Percentiles rank a stretch among this genome's conserved stretches.
These are phyloP conservation scores for Nothura maculosa DNA, from an alignment of 2,797 vertebrate species.

Conservation along the genomic window DNA sequence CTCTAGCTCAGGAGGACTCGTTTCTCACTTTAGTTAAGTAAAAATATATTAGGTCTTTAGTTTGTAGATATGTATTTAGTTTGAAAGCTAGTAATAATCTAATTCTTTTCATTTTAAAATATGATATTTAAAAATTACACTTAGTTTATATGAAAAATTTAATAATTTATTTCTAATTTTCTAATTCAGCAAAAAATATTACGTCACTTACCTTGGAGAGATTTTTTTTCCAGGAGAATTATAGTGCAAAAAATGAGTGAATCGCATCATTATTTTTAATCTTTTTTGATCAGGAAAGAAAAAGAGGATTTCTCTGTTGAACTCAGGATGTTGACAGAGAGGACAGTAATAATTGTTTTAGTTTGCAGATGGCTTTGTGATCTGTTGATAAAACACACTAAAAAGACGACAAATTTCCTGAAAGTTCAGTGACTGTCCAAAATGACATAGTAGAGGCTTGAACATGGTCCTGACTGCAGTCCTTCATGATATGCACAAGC, in stretches of 20 bases:
- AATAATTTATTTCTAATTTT: background rate
- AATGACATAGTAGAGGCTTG: background rate
- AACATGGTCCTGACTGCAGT: background rate
- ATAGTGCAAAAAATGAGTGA: background rate
- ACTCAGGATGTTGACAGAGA: background rate
- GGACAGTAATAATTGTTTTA: fast-evolving
- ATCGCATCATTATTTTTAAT: background rate
- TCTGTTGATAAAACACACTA: background rate
- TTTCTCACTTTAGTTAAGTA: background rate
- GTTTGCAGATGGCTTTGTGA: background rate
- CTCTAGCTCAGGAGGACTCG: background rate
- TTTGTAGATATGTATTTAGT: background rate
- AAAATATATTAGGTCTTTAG: background rate
- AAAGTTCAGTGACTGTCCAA: background rate
- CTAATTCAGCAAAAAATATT: background rate
- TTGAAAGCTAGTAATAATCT: background rate
- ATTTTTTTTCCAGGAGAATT: background rate
- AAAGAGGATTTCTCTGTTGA: background rate
- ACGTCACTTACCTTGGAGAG: background rate
- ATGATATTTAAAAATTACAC: fast-evolving
- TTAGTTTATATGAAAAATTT: background rate
- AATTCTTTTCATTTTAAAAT: background rate
- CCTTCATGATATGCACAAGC: background rate
- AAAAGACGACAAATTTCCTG: background rate
- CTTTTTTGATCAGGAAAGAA: background rate